Base-by-base conservation (phyloP, 2,113 vertebrate genomes). In the Bubo blakistoni region DNA sequence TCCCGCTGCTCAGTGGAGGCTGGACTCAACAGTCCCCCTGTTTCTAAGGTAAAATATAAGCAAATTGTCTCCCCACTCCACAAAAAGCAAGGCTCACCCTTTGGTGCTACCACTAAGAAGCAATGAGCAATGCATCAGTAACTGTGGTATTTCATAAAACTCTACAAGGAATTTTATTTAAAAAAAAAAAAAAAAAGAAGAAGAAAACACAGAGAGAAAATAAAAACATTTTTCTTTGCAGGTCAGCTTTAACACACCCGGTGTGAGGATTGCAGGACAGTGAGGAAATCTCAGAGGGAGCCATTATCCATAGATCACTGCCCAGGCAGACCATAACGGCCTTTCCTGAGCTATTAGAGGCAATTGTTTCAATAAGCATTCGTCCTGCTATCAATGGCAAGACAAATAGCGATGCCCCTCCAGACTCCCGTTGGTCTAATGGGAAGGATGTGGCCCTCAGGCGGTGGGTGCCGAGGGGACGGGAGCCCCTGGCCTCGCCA, bases 231-330 rank as follows among this genome's bases (percentile, higher is more conserved):
- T 90, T 96, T 92, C 69, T 86, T 91, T 36, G 19, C 40, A 81
- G 81, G 87, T 89, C 84, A 81, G 72, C 55, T 89, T 70, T 89
- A 86, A 86, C 25, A 6, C 27, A 89, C 42, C 51, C 3, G 5
- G 21, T 54, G 20, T 17, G 61, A 59, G 67, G 54, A 73, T 16
- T 72, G 58, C 36, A 83, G 63, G 62, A 63, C 44, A 96, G 51
- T 3, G 7, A 6, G 47, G 78, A 95, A 97, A 95, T 80, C 94
- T 97, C 69, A 1, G 47, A 62, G 96, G 8, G 73, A 97, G 94
- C 95, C 95, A 96, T 97, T 97, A 96, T 97, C 95, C 30, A 62
- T 94, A 92, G 97, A 97, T 98, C 95, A 97, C 97, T 94, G 95
- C 94, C 92, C 1, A 0, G 52, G 86, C 91, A 96, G 88, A 95